phyloP scores from a whole-genome alignment of 92 coral and sea anemone genomes.

The Heteractis magnifica region DNA sequence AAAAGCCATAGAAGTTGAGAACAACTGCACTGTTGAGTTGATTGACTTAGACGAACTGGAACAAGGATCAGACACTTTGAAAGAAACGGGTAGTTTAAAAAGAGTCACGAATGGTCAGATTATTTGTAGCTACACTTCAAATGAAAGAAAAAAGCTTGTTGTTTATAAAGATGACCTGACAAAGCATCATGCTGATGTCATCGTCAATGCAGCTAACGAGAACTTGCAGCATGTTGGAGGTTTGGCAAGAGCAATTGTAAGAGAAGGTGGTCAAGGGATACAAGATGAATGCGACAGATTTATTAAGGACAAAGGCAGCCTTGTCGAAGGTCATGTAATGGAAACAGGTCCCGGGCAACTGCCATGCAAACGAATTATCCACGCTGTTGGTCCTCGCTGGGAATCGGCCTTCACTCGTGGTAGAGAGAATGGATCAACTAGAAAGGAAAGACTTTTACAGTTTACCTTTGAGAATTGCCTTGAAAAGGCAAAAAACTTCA shows the following conservation, averaged over 20 bases:
- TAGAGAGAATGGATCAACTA: slow-evolving; percentile 2
- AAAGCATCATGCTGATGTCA: slow-evolving; percentile 49
- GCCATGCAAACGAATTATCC: slow-evolving; percentile 64
- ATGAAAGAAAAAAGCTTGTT: slow-evolving; percentile 25
- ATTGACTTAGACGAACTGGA: neutral
- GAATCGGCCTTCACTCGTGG: neutral
- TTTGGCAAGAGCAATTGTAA: slow-evolving; percentile 43
- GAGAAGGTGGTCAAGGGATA: slow-evolving; percentile 49
- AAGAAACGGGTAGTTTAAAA: neutral
- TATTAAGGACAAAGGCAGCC: neutral
- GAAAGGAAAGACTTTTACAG: slow-evolving; percentile 14
- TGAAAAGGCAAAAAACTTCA: slow-evolving; percentile 28
- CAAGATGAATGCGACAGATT: slow-evolving; percentile 46
- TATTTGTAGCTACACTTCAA: slow-evolving; percentile 30
- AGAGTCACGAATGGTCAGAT: slow-evolving; percentile 2
- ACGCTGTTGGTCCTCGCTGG: slow-evolving; percentile 58
- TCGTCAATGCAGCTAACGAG: slow-evolving; percentile 66
- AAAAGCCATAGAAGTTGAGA: slow-evolving; percentile 21
- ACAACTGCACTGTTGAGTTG: slow-evolving; percentile 44
- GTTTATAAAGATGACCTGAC: slow-evolving; percentile 68
- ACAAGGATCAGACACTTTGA: neutral
- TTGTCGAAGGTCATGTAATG: slow-evolving; percentile 39
- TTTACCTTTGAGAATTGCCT: slow-evolving; percentile 40
- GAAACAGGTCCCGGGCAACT: slow-evolving; percentile 48
- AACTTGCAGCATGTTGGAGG: slow-evolving; percentile 51